phyloP scores from a whole-genome alignment of 2,888 invertebrate genomes.

The Pachymerium ferrugineum region DNA sequence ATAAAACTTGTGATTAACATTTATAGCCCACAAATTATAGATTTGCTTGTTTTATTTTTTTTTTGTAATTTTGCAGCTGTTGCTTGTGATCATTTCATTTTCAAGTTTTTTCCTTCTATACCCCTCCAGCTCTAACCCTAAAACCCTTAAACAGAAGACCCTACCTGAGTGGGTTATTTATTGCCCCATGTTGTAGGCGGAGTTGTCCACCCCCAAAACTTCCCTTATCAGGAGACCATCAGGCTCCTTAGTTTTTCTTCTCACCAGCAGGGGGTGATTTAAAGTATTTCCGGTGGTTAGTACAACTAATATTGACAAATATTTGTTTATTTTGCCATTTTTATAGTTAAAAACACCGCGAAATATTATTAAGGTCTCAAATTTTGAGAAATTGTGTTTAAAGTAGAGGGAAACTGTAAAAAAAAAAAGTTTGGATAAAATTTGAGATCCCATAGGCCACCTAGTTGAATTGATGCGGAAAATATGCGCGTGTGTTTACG shows the following conservation, averaged over 20 bases:
- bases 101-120: neutral
- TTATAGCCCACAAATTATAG: neutral
- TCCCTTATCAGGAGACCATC: conserved; percentile 6
- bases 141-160: neutral
- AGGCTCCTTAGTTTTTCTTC: conserved; percentile 5
- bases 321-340: neutral
- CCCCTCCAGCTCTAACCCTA: neutral
- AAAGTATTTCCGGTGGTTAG: neutral
- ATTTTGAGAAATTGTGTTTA: too few species aligned
- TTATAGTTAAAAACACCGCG: too few species aligned
- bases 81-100: too few species aligned
- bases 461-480: too few species aligned
- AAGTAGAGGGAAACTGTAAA: too few species aligned
- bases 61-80: too few species aligned
- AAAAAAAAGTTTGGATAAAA: too few species aligned
- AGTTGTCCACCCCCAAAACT: conserved; percentile 13
- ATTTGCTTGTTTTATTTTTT: neutral
- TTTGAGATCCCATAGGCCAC: too few species aligned
- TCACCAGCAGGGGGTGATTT: conserved; percentile 17
- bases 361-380: too few species aligned
- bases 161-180: conserved; percentile 18
- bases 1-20: neutral
- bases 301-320: neutral
- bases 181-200: conserved; percentile 5
- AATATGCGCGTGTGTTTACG: too few species aligned